Conservation (phyloP, 2,888 invertebrate genomes). For the Amiota communis region DNA sequence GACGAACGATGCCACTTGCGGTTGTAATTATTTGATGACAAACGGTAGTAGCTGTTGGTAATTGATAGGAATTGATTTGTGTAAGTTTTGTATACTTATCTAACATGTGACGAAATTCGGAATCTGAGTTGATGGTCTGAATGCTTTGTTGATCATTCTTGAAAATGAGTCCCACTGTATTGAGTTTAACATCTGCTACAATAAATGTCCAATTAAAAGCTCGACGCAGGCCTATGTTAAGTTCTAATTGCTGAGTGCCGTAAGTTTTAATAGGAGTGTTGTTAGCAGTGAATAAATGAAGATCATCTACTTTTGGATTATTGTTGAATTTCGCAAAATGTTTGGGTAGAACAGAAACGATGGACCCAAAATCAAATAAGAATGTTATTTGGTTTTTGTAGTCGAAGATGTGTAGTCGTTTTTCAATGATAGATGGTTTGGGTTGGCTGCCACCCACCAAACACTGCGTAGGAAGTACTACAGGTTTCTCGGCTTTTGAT, state of each 20-base stretch:
- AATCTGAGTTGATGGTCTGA: too few species aligned
- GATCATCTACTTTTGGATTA: not conserved
- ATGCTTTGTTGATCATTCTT: too few species aligned
- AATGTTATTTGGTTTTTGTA: not conserved
- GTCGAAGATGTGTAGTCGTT: not conserved
- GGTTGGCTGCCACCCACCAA: slow-evolving; percentile 31
- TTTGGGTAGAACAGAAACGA: slow-evolving; percentile 27
- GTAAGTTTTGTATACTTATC: too few species aligned
- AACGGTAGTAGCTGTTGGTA: too few species aligned
- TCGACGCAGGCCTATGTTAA: slow-evolving; percentile 30
- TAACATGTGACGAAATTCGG: too few species aligned
- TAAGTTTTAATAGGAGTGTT: slow-evolving; percentile 28
- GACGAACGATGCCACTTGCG: slow-evolving; percentile 14
- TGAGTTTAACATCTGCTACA: slow-evolving; percentile 8
- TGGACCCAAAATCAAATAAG: not conserved
- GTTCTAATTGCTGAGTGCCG: slow-evolving; percentile 31
- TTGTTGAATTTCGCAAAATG: not conserved
- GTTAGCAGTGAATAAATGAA: slow-evolving; percentile 32
- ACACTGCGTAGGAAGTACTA: not conserved
- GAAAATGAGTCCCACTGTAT: too few species aligned
- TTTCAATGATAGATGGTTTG: not conserved
- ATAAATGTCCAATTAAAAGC: slow-evolving; percentile 36
- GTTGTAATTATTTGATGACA: too few species aligned
- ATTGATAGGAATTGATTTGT: too few species aligned
- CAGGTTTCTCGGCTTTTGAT: too few species aligned